Evolutionary conservation across 2,113 vertebrate species (phyloP).

Genomic region (Murina feae): DNA sequence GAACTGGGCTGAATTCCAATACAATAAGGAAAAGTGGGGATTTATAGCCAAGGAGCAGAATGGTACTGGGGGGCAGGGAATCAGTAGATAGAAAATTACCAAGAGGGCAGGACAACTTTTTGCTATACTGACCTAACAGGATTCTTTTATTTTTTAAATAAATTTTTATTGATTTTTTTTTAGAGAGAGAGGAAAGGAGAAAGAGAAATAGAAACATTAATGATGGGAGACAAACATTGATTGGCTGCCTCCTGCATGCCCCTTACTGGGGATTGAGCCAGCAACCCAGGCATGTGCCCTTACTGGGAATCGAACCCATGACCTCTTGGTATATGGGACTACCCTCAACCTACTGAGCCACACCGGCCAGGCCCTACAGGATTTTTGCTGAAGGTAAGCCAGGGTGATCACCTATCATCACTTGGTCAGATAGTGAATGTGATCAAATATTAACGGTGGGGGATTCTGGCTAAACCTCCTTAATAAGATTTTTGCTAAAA

Average conservation of each 20-base stretch:
- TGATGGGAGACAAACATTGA: too few species aligned
- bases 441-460: background rate
- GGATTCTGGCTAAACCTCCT: background rate
- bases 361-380: background rate
- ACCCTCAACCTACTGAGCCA: too few species aligned
- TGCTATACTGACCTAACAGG: background rate
- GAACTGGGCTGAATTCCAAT: background rate
- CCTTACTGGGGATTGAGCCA: too few species aligned
- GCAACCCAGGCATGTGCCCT: too few species aligned
- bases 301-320: too few species aligned
- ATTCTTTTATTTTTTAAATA: background rate
- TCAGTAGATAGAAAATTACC: background rate
- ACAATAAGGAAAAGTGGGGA: background rate
- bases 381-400: background rate
- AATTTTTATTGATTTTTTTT: too few species aligned
- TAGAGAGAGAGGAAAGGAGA: too few species aligned
- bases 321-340: too few species aligned
- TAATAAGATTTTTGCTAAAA: background rate
- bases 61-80: background rate
- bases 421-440: background rate
- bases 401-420: background rate
- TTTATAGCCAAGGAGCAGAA: background rate
- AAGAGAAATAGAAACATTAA: too few species aligned
- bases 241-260: too few species aligned
- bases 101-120: background rate